Base-by-base conservation (phyloP, 35 echinoderm and acorn worm species). In the Apostichopus japonicus region DNA sequence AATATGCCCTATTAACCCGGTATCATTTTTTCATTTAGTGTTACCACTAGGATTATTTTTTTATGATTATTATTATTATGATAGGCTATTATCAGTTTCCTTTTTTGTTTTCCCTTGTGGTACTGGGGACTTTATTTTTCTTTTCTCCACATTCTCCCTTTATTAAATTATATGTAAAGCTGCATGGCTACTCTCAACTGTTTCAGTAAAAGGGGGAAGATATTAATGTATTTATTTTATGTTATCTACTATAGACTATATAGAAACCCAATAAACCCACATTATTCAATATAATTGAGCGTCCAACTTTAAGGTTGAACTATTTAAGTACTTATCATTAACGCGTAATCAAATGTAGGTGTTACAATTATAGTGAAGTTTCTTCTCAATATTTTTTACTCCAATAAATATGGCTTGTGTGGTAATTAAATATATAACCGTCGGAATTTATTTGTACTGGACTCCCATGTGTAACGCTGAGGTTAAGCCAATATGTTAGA, bases 1-100 rank as follows among this genome's bases (percentile, higher is more conserved):
- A 79, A 79, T 79, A 22, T 79, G 77, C 25, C 44, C 77, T 51
- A 79, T 23, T 79, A 79, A 79, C 77, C 25, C 22, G 17, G 44
- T 11, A 79, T 79, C 10, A 79, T 44, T 44, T 44, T 44, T 44
- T 44, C 33, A 44, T 44, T 44, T 44, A 44, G 33, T 44, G 4
- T 44, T 44, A 44, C 33, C 27, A 33, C 27, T 3, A 44, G 0
- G 2, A 44, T 44, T 44, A 44, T 44, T 44, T 4, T 44, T 44
- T 44, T 23, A 10, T 19, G 16, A 24, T 51, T 79, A 27, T 79
- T 51, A 23, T 11, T 79, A 79, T 27, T 79, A 24, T 19, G 33
- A 51, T 44, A 44, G 33, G 33, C 33, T 44, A 44, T 44, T 44
- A 44, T 44, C 33, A 44, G 33, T 44, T 44, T 44, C 33, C 33